phyloP scores from a whole-genome alignment of 2,797 vertebrate genomes.

The Buceros bicornis region DNA sequence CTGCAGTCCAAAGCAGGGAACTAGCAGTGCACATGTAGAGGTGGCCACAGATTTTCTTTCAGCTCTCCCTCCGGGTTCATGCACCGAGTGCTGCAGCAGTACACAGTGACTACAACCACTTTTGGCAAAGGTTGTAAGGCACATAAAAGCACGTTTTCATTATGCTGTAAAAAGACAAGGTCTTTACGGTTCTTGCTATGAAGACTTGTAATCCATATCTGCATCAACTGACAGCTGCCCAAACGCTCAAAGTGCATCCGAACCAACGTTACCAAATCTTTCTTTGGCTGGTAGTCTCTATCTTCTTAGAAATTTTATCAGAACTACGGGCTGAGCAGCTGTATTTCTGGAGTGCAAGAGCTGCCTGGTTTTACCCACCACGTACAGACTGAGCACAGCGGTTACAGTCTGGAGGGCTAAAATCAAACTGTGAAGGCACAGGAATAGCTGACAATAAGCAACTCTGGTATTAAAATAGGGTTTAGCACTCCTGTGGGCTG shows the following conservation, averaged over 20 bases:
- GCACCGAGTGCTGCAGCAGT: neutral
- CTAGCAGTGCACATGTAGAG: fast-evolving
- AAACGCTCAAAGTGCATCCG: neutral
- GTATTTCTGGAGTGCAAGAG: conserved; percentile 46
- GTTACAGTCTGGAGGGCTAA: conserved; percentile 51
- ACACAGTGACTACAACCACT: neutral
- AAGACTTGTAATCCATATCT: neutral
- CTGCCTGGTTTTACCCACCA: conserved; percentile 55
- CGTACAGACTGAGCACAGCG: conserved; percentile 54
- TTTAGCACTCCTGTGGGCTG: neutral
- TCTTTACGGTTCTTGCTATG: neutral
- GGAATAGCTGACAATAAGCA: conserved; percentile 26
- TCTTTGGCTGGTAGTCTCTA: neutral
- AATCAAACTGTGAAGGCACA: conserved; percentile 61
- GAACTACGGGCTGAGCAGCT: conserved; percentile 39
- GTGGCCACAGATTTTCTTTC: neutral
- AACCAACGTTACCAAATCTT: neutral
- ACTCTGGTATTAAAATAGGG: neutral
- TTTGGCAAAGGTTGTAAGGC: neutral
- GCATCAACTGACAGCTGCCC: neutral
- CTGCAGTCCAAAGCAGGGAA: neutral
- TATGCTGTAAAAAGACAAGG: neutral
- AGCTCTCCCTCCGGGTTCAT: neutral
- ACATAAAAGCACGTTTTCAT: neutral
- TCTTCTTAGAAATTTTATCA: neutral